Percentiles rank a stretch among this genome's conserved stretches.
Evolutionary conservation across 2,888 invertebrate genomes (phyloP).

Genomic region (Cosmorhoe ocellata): DNA sequence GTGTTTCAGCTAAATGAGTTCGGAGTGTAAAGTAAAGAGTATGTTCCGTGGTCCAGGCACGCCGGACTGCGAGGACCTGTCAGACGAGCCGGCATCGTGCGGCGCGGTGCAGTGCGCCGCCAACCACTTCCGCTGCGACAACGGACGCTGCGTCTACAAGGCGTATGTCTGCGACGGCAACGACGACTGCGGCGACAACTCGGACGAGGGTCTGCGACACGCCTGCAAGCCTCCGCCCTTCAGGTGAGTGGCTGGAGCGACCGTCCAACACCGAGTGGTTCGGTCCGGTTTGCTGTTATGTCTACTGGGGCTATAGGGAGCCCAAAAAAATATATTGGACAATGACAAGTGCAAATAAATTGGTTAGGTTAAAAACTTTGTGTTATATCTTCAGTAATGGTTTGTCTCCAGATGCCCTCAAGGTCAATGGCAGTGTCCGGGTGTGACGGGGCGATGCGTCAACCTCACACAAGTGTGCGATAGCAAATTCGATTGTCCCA

Average conservation of each 20-base stretch:
- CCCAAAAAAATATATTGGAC: no score
- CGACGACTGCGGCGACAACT: slow-evolving; percentile 95
- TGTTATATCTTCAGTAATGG: no score
- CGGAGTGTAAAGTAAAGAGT: no score
- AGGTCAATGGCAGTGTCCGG: slow-evolving; percentile 94
- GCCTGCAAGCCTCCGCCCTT: slow-evolving; percentile 91
- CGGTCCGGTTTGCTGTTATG: no score
- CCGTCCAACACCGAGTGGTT: no score
- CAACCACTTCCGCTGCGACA: slow-evolving; percentile 92
- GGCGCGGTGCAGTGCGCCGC: slow-evolving; percentile 89
- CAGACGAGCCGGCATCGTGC: slow-evolving; percentile 93
- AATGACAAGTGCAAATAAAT: no score
- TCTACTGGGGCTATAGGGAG: no score
- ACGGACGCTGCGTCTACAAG: slow-evolving; percentile 94
- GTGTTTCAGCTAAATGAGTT: no score
- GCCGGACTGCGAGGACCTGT: slow-evolving; percentile 94
- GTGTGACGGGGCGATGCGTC: slow-evolving; percentile 90
- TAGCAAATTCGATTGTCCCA: slow-evolving; percentile 93
- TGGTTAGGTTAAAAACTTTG: no score
- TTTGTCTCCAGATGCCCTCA: slow-evolving; percentile 82
- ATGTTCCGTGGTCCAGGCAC: no score
- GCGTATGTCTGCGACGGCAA: slow-evolving; percentile 96
- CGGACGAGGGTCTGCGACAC: slow-evolving; percentile 92
- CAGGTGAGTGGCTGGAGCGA: slow-evolving; percentile 50
- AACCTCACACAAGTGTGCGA: slow-evolving; percentile 95